Evolutionary conservation across 2,113 vertebrate genomes (phyloP).

Genomic region (Probosciger aterrimus): DNA sequence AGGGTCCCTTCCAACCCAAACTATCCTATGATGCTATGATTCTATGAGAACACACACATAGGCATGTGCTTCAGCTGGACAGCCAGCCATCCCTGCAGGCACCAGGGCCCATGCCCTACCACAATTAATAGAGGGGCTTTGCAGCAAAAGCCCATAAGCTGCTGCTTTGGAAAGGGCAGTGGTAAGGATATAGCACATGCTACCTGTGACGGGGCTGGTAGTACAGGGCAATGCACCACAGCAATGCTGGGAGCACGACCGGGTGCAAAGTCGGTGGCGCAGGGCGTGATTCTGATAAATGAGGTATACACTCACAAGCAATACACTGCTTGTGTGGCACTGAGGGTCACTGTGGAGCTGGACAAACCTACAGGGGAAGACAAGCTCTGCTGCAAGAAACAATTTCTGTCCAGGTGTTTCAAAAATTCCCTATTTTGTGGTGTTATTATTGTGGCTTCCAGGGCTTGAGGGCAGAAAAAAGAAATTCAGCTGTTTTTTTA

Average conservation of each 20-base stretch:
- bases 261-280: rapidly evolving
- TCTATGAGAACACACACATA: neutral
- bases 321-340: neutral
- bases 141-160: neutral
- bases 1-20: neutral
- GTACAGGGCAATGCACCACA: neutral
- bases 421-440: neutral
- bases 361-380: neutral
- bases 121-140: neutral
- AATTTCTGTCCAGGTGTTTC: neutral
- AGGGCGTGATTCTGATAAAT: neutral
- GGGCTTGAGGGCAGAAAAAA: neutral
- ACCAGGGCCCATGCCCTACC: neutral
- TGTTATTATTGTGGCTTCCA: neutral
- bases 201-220: neutral
- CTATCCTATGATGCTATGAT: neutral
- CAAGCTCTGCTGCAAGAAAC: neutral
- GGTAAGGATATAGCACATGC: neutral
- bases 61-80: neutral
- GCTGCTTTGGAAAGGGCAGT: neutral
- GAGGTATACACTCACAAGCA: neutral
- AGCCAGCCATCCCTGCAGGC: neutral
- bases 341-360: neutral
- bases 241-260: neutral
- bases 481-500: neutral